Evolutionary conservation across 2,888 invertebrate species (phyloP), one percentile per base, ranked within the genome.

Genomic region (Zhengitettix transpicula): DNA sequence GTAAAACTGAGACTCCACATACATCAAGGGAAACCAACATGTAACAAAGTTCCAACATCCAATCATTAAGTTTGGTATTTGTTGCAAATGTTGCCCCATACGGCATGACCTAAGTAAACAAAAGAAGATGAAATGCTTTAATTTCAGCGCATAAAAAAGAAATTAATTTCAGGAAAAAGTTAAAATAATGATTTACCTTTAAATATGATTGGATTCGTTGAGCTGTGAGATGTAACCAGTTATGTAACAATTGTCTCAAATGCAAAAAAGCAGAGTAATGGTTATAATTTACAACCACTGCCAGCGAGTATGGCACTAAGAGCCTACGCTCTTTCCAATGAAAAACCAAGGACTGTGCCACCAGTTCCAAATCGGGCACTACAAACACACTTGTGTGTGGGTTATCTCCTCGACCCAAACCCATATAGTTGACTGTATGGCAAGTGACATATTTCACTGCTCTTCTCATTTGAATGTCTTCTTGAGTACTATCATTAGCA

Each of bases 391-490:
- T 64, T 14, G 47, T 12, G 14, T 47, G 47, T 14, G 47, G 14
- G 14, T 14, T 47, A n/a, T 47, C n/a, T 1, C n/a, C 14, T 47
- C 12, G 14, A 14, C 28, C 51, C 52, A 16, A 59, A 52, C 62
- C 59, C 42, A 60, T 57, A 40, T 63, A 65, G 57, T 64, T 65
- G 2, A 65, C 65, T 16, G 65, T 63, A 56, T 65, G 65, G 56
- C 61, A 57, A 11, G 65, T 65, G 1, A 65, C 62, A 63, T 65
- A 65, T 40, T 65, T 65, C 28, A 65, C 59, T 12, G 65, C 60
- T 51, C 61, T 63, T 51, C 17, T 40, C 41, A 60, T 17, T 40
- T 56, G 56, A 15, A 53, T 10, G 12, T 41, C 28, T 28, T 28
- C 28, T 12, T 15, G 41, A 56, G 56, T 42, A 41, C 56, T 9